These are phyloP conservation scores for Rhyacophila brunnea DNA, from an alignment of 1,140 invertebrate genomes.

Conservation along the genomic window DNA sequence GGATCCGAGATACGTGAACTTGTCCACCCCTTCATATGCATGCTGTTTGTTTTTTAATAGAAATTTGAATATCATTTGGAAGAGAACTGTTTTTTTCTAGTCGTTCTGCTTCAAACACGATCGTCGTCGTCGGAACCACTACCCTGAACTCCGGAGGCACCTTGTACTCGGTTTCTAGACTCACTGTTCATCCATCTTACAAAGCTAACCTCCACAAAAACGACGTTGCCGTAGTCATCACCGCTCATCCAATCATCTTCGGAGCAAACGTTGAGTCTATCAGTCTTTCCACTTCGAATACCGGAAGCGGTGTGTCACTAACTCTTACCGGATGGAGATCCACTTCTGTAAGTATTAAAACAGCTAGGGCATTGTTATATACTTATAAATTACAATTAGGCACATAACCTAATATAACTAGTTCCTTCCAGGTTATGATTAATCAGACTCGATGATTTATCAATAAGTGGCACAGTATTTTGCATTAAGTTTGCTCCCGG, in stretches of 20 bases:
- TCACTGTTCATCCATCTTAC: conserved; percentile 53
- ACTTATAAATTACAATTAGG: not conserved
- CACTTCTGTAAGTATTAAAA: conserved; percentile 39
- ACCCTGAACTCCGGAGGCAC: conserved; percentile 50
- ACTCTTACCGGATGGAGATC: conserved; percentile 54
- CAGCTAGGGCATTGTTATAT: no score
- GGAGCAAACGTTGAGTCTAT: conserved; percentile 46
- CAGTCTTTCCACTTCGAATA: conserved; percentile 39
- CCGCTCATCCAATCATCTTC: conserved; percentile 47
- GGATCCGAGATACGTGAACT: no score
- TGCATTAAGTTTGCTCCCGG: not conserved
- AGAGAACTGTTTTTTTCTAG: conserved; percentile 35
- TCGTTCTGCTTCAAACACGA: conserved; percentile 38
- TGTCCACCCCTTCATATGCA: no score
- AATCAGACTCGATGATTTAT: no score
- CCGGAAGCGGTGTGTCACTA: conserved; percentile 41
- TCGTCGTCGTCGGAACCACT: conserved; percentile 53
- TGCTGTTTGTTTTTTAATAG: no score
- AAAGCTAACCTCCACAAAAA: conserved; percentile 40
- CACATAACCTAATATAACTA: no score
- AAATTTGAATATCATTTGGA: no score
- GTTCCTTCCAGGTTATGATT: no score
- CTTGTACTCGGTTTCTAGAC: conserved; percentile 44
- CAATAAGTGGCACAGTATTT: not conserved
- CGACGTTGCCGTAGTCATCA: conserved; percentile 55